These are phyloP conservation scores for Peromyscus leucopus DNA, from an alignment of 2,113 vertebrate species.

Conservation along the genomic window DNA sequence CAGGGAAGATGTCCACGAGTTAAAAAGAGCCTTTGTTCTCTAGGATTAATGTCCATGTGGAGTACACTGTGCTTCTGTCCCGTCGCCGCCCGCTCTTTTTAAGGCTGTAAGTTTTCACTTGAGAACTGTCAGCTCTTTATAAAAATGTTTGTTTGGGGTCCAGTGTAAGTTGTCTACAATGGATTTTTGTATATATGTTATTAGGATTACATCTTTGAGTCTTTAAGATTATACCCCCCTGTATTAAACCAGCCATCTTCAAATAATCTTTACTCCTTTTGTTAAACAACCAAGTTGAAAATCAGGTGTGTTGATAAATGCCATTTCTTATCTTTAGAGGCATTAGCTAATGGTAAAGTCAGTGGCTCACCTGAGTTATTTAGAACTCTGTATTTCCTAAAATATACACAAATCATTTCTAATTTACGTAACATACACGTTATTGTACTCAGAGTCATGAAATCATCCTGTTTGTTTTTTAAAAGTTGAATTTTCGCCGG, in stretches of 20 bases:
- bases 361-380: neutral
- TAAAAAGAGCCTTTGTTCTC: constrained; percentile 54
- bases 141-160: constrained; percentile 2
- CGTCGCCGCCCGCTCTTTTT: constrained; percentile 17
- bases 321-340: constrained; percentile 10
- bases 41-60: constrained; percentile 9
- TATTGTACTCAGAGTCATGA: neutral
- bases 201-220: neutral
- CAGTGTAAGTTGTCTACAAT: constrained; percentile 12
- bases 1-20: constrained; percentile 36
- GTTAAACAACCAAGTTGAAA: constrained; percentile 50
- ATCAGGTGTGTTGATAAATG: neutral
- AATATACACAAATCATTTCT: neutral
- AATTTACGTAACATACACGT: neutral
- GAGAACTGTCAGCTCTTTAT: constrained; percentile 34
- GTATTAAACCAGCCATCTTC: constrained; percentile 24
- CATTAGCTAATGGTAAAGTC: constrained; percentile 42
- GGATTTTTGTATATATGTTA: constrained; percentile 50
- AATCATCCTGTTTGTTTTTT: neutral
- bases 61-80: constrained; percentile 45
- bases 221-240: constrained; percentile 38
- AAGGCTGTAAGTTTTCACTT: constrained; percentile 58
- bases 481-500: neutral
- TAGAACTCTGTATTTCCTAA: neutral
- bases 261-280: constrained; percentile 47